Evolutionary conservation across 2,113 vertebrate genomes (phyloP).

Genomic region (Thinocorus orbignyianus): DNA sequence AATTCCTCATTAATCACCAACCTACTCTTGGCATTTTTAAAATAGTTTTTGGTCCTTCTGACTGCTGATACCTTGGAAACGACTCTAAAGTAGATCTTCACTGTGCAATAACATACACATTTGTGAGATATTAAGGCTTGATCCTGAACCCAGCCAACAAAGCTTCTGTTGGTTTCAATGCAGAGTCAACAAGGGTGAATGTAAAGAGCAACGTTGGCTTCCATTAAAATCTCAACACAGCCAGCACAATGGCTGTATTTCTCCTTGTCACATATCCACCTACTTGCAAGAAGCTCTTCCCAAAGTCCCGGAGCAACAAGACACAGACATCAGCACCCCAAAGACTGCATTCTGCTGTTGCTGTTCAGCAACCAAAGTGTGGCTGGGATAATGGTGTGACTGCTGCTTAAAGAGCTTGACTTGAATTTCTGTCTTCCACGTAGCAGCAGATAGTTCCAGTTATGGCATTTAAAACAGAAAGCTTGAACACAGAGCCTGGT

Average conservation of each 20-base stretch:
- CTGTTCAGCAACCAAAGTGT: not conserved
- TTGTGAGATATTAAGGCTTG: not conserved
- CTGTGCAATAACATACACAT: not conserved
- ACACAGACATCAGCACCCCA: not conserved
- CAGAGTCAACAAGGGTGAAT: not conserved
- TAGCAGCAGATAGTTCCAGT: not conserved
- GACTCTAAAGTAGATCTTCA: not conserved
- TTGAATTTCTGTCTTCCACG: not conserved
- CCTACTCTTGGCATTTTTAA: constrained; percentile 16
- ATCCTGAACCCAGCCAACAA: not conserved
- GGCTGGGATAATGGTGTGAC: not conserved
- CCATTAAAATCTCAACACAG: not conserved
- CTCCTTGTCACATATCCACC: not conserved
- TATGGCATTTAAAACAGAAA: not conserved
- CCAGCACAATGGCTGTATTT: not conserved
- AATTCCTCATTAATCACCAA: constrained; percentile 63
- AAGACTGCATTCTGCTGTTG: not conserved
- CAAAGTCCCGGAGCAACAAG: not conserved
- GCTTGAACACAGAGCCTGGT: not conserved
- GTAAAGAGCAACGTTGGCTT: not conserved
- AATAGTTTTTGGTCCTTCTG: constrained; percentile 29
- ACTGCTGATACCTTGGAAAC: not conserved
- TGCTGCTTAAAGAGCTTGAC: not conserved
- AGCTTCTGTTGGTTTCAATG: not conserved
- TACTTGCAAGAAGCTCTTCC: not conserved